These are phyloP conservation scores for Calidris pugnax DNA, from an alignment of 2,113 vertebrate species.

Conservation along the genomic window DNA sequence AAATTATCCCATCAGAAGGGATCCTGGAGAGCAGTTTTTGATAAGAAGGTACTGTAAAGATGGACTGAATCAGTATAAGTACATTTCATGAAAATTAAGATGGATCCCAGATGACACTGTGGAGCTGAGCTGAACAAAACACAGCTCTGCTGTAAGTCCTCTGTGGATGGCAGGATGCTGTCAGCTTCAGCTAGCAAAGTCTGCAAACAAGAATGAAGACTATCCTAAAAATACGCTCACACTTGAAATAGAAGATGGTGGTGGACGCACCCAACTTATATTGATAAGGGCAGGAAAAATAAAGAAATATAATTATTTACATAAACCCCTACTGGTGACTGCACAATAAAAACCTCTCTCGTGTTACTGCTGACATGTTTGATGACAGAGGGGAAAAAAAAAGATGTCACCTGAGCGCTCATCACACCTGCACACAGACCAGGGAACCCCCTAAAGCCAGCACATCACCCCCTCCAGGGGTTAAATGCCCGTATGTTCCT, in stretches of 20 bases:
- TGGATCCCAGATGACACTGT: neutral
- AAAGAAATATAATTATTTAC: neutral
- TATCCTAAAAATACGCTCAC: neutral
- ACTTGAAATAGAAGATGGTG: neutral
- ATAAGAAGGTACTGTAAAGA: neutral
- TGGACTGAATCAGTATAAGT: neutral
- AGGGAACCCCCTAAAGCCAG: neutral
- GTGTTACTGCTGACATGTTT: neutral
- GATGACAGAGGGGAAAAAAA: neutral
- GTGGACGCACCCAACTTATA: neutral
- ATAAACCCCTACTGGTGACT: neutral
- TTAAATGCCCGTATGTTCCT: neutral
- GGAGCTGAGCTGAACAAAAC: neutral
- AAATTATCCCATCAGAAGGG: neutral
- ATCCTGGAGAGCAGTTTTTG: neutral
- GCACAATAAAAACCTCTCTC: neutral
- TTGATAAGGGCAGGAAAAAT: neutral
- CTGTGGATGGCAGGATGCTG: neutral
- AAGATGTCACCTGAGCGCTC: neutral
- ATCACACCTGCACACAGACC: neutral
- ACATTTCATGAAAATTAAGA: neutral
- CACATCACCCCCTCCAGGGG: accelerated
- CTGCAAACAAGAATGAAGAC: neutral
- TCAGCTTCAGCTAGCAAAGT: neutral
- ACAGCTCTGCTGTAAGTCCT: neutral